phyloP scores from a whole-genome alignment of 2,113 vertebrate genomes.

The Pipa parva region DNA sequence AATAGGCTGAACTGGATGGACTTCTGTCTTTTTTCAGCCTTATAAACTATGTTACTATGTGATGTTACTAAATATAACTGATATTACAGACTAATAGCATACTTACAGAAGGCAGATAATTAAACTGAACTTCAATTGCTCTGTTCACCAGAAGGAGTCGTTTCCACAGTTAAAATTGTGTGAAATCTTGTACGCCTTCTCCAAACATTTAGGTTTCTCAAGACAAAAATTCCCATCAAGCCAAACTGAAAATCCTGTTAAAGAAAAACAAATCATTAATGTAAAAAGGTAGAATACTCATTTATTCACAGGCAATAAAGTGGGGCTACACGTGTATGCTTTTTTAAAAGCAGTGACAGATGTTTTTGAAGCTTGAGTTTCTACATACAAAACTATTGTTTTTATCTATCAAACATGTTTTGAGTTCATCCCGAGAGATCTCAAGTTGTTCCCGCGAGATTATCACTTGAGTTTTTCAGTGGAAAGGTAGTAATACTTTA shows the following conservation, averaged over 20 bases:
- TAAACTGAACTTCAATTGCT: conserved; percentile 69
- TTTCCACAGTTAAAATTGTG: conserved; percentile 65
- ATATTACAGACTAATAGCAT: conserved; percentile 65
- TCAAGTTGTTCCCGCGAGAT: too few relatives aligned
- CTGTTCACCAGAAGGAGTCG: conserved; percentile 71
- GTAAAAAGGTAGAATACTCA: conserved; percentile 59
- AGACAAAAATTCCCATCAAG: conserved; percentile 66
- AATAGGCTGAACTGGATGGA: too few relatives aligned
- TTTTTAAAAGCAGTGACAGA: conserved; percentile 47
- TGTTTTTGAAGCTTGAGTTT: neutral
- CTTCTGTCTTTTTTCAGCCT: too few relatives aligned
- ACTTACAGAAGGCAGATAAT: conserved; percentile 73
- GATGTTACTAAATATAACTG: conserved; percentile 66
- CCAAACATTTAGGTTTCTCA: conserved; percentile 59
- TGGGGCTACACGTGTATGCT: conserved; percentile 50
- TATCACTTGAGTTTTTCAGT: too few relatives aligned
- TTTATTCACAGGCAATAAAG: conserved; percentile 51
- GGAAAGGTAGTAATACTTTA: too few relatives aligned
- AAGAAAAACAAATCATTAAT: conserved; percentile 68
- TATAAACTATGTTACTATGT: too few relatives aligned
- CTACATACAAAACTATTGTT: neutral
- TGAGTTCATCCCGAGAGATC: too few relatives aligned
- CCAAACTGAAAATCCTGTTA: conserved; percentile 64
- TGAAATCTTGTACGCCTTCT: conserved; percentile 52
- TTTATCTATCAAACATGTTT: too few relatives aligned